Base-by-base conservation (phyloP, 1,140 invertebrate species). In the Drosophila mojavensis region DNA sequence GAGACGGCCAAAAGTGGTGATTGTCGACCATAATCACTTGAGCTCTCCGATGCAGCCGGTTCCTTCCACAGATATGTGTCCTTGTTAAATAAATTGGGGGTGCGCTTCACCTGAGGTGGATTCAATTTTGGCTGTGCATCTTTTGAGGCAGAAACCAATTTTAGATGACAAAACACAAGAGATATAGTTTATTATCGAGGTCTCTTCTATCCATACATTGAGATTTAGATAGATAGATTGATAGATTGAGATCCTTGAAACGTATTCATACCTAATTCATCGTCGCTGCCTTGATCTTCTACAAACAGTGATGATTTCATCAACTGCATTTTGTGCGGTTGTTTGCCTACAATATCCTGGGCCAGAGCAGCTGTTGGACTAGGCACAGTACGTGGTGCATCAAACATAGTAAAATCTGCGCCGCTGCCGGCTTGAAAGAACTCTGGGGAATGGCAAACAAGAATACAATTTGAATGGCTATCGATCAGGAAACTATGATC, bases 291-390 rank as follows among this genome's bases (percentile, higher is more conserved):
- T 51, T 78, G 56, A 39, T 91, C 79, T 0, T 85, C 88, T 2
- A 72, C 58, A 33, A 92, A 92, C 9, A 98, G 95, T 2, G 96
- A 97, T 0, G 96, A 96, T 91, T 98, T 98, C 97, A 97, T 97
- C 5, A 97, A 93, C 83, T 98, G 97, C 26, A 97, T 93, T 79
- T 94, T 95, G 69, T 95, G 94, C 26, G 94, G 93, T 72, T 95
- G 94, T 1, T 95, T 94, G 28, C 94, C 95, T 51, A 93, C 82
- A 56, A 94, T 91, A 15, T 93, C 93, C 11, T 82, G 61, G 3
- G 95, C 95, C n/a, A 96, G 91, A 43, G 93, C 91, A 3, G 93
- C 92, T 0, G 94, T 94, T 26, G 94, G 94, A 78, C 94, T 95
- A 24, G 67, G 70, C 7, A 51, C 30, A 26, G 58, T 11, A 10